Percentiles rank a stretch among this genome's conserved stretches.
These are phyloP conservation scores for Falcunculus frontatus DNA, from an alignment of 2,113 vertebrate genomes.

Conservation along the genomic window DNA sequence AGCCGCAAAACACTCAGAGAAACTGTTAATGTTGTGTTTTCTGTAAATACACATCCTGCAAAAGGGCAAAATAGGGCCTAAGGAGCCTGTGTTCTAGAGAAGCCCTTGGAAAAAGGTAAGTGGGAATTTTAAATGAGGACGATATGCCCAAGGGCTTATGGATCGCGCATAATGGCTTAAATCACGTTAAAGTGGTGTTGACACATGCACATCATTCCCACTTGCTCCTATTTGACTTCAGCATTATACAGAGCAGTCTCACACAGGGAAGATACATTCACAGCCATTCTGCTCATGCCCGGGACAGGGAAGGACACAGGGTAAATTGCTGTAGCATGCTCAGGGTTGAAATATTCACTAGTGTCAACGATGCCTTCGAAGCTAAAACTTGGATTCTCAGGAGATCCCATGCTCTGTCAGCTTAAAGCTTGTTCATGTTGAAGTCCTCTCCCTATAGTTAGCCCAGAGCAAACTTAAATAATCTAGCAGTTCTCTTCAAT, in stretches of 20 bases:
- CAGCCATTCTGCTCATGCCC: neutral
- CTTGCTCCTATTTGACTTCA: neutral
- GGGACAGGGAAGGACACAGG: neutral
- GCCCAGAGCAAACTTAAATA: neutral
- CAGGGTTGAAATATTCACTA: neutral
- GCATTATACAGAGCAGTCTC: neutral
- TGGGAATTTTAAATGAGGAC: neutral
- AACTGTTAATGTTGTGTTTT: neutral
- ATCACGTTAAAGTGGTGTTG: neutral
- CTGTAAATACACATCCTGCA: neutral
- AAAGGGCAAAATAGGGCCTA: neutral
- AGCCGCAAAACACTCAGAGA: neutral
- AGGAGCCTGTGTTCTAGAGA: neutral
- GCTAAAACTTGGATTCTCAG: neutral
- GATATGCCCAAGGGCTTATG: neutral
- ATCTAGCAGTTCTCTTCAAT: neutral
- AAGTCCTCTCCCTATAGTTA: neutral
- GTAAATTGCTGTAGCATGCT: neutral
- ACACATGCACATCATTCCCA: neutral
- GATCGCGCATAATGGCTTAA: neutral
- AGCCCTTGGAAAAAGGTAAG: neutral
- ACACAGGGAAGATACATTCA: neutral
- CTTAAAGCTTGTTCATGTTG: neutral
- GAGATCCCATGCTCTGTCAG: neutral
- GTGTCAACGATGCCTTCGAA: neutral